Evolutionary conservation across 1,140 invertebrate genomes (phyloP).

Genomic region (Apis laboriosa): DNA sequence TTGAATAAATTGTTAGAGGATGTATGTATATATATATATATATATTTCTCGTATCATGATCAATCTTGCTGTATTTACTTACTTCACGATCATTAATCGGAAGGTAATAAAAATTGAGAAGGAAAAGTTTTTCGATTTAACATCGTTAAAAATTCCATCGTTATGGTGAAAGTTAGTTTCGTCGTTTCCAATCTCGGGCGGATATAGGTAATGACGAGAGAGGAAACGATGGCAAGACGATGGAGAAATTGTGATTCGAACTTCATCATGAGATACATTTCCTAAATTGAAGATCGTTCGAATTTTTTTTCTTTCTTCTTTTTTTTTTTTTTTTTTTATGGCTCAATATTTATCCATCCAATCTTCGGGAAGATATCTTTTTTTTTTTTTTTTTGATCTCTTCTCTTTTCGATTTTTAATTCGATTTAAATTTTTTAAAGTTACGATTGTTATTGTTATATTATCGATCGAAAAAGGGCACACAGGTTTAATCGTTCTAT

Average conservation of each 20-base stretch:
- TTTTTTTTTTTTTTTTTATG: too few species aligned
- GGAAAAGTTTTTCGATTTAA: slow-evolving; percentile 36
- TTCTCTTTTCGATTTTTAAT: too few species aligned
- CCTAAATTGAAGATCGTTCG: background rate
- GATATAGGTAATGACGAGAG: slow-evolving; percentile 22
- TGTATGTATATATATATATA: background rate
- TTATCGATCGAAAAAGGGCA: too few species aligned
- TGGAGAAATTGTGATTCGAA: background rate
- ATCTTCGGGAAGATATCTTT: too few species aligned
- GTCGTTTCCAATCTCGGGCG: slow-evolving; percentile 17
- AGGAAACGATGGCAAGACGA: background rate
- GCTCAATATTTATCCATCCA: too few species aligned
- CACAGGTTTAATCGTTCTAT: too few species aligned
- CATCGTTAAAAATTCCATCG: slow-evolving; percentile 17
- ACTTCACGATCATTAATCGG: too few species aligned
- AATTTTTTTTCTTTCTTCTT: background rate
- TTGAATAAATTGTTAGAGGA: background rate
- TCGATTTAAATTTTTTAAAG: too few species aligned
- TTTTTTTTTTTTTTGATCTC: too few species aligned
- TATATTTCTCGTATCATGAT: background rate
- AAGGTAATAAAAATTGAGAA: background rate
- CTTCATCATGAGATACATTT: background rate
- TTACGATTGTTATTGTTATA: too few species aligned
- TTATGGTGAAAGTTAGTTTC: slow-evolving; percentile 11
- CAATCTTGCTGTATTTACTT: background rate